These are phyloP conservation scores for Cichladusa arquata DNA, from an alignment of 2,113 vertebrate species.

Conservation along the genomic window DNA sequence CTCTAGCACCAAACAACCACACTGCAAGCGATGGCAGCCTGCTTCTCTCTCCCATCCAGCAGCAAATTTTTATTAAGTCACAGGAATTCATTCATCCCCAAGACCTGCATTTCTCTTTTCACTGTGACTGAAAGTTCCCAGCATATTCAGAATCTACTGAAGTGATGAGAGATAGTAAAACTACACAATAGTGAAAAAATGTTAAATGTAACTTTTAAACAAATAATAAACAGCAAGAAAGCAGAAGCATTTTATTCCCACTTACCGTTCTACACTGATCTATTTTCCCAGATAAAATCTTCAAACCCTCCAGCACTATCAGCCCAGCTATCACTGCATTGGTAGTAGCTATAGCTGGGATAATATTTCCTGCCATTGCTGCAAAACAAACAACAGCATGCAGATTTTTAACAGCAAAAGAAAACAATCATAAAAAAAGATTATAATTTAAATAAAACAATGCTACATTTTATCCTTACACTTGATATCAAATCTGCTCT, in stretches of 20 bases:
- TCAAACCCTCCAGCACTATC: constrained; percentile 92
- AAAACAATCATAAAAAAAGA: not conserved
- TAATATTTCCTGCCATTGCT: constrained; percentile 99
- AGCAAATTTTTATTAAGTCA: not conserved
- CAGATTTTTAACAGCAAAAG: not conserved
- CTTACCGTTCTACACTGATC: constrained; percentile 93
- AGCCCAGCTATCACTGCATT: constrained; percentile 96
- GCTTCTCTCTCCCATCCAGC: not conserved
- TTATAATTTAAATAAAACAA: not conserved
- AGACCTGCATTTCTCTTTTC: not conserved
- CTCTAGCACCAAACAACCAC: no score
- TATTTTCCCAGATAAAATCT: constrained; percentile 90
- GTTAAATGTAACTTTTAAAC: not conserved
- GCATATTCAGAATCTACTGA: not conserved
- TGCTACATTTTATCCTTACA: constrained; percentile 80
- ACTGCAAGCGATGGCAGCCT: not conserved
- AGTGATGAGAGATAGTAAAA: not conserved
- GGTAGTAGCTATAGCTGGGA: constrained; percentile 97
- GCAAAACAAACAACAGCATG: constrained; percentile 32
- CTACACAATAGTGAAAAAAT: not conserved
- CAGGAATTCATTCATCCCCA: not conserved
- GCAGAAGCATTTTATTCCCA: not conserved
- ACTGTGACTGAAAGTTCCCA: not conserved
- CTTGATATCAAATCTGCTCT: constrained; percentile 97
- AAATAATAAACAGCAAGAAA: not conserved